A percentile compares a stretch with the other conserved stretches of the same genome.
Evolutionary conservation across 1,140 invertebrate species (phyloP).

Genomic region (Neodiprion fabricii): DNA sequence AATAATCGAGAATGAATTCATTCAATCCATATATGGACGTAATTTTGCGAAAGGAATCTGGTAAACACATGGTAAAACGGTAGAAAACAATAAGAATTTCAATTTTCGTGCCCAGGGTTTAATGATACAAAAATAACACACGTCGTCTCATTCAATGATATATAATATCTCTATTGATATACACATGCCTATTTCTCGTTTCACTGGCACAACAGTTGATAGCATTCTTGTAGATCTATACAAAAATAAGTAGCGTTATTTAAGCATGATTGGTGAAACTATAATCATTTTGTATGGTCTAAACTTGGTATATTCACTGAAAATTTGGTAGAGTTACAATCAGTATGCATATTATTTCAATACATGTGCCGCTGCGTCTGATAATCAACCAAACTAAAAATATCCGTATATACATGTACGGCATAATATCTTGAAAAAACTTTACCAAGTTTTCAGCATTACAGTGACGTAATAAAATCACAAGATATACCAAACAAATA

Average conservation of each 20-base stretch:
- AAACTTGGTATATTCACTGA: slow-evolving; percentile 4
- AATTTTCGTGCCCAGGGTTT: too few species aligned
- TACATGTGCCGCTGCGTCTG: too few species aligned
- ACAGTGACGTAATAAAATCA: background rate
- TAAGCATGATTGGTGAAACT: slow-evolving; percentile 13
- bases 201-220: background rate
- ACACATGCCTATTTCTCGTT: background rate
- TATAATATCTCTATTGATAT: slow-evolving; percentile 11
- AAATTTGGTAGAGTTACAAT: background rate
- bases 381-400: too few species aligned
- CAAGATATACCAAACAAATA: background rate
- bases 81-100: too few species aligned
- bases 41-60: too few species aligned
- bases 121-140: too few species aligned
- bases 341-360: too few species aligned
- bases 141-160: background rate
- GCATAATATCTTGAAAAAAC: background rate
- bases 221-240: slow-evolving; percentile 16
- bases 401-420: too few species aligned
- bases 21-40: too few species aligned
- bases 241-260: slow-evolving; percentile 15
- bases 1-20: too few species aligned
- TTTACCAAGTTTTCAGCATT: slow-evolving; percentile 5
- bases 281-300: background rate
- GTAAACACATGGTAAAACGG: too few species aligned